Evolutionary conservation across 35 echinoderm and acorn worm genomes (phyloP).

Genomic region (Heliocidaris tuberculata): DNA sequence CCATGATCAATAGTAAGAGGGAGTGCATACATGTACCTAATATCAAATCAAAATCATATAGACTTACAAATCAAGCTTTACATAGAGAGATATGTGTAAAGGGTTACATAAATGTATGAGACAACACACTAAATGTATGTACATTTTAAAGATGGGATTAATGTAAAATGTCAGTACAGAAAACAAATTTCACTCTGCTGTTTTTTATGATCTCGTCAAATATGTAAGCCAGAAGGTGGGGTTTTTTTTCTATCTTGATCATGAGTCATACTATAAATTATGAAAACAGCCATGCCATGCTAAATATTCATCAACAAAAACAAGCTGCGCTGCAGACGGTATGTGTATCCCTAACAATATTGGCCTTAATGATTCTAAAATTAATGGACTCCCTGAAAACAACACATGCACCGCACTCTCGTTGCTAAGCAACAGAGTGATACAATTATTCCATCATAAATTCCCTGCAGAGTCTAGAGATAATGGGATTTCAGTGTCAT

Average conservation of each 20-base stretch:
- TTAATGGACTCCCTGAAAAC: slow-evolving; percentile 1
- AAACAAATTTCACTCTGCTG: too few species aligned
- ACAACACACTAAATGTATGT: too few species aligned
- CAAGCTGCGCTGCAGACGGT: neutral
- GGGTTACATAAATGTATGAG: too few species aligned
- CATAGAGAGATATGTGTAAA: too few species aligned
- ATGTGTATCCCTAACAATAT: neutral
- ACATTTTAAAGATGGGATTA: too few species aligned
- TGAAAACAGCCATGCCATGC: neutral
- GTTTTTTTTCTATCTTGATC: neutral
- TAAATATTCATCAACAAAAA: neutral
- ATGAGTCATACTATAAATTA: neutral
- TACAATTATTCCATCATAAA: neutral
- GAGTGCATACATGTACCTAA: too few species aligned
- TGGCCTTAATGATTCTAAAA: neutral
- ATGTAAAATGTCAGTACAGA: too few species aligned
- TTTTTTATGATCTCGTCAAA: too few species aligned
- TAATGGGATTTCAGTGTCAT: neutral
- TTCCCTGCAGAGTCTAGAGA: neutral
- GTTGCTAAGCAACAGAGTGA: neutral
- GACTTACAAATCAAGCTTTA: too few species aligned
- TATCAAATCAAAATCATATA: too few species aligned
- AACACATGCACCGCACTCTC: neutral
- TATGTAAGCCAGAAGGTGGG: too few species aligned
- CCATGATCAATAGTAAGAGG: too few species aligned